Percentiles rank a stretch among this genome's conserved stretches.
These are phyloP conservation scores for Drosophila pachea DNA, from an alignment of 1,140 invertebrate genomes.

Conservation along the genomic window DNA sequence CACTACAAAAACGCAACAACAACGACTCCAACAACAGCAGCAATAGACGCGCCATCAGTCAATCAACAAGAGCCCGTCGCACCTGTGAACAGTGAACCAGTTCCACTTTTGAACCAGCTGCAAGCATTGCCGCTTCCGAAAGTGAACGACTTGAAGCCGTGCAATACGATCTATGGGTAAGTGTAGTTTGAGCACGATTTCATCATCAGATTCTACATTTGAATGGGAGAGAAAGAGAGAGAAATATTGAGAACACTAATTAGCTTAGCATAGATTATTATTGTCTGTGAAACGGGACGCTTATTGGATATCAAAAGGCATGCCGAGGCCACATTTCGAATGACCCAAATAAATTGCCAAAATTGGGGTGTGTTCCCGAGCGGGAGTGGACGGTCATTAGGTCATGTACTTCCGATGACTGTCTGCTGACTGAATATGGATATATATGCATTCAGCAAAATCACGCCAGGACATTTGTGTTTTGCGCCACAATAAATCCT, in stretches of 20 bases:
- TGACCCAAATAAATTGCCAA: conserved; percentile 26
- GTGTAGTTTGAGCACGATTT: conserved; percentile 17
- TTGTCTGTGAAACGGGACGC: conserved; percentile 1
- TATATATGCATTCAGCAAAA: conserved; percentile 11
- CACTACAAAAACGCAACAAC: conserved; percentile 45
- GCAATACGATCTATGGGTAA: conserved; percentile 54
- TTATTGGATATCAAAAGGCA: background rate
- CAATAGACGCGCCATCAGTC: background rate
- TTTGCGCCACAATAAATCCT: conserved; percentile 7
- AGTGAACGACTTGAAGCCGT: conserved; percentile 57
- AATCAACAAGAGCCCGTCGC: background rate
- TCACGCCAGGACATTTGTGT: conserved; percentile 30
- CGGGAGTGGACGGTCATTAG: conserved; percentile 10
- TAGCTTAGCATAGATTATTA: conserved; percentile 59
- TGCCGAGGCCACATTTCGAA: background rate
- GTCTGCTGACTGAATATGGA: background rate
- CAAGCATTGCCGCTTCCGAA: conserved; percentile 49
- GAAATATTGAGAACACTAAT: conserved; percentile 32
- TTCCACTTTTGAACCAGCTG: conserved; percentile 54
- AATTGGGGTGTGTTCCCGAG: conserved; percentile 8
- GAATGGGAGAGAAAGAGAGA: background rate
- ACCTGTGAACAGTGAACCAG: conserved; percentile 27
- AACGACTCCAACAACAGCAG: conserved; percentile 13
- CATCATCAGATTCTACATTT: conserved; percentile 9
- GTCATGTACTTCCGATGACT: conserved; percentile 12